These are phyloP conservation scores for Holothuria leucospilota DNA, from an alignment of 53 echinoderm and acorn worm species.

Conservation along the genomic window DNA sequence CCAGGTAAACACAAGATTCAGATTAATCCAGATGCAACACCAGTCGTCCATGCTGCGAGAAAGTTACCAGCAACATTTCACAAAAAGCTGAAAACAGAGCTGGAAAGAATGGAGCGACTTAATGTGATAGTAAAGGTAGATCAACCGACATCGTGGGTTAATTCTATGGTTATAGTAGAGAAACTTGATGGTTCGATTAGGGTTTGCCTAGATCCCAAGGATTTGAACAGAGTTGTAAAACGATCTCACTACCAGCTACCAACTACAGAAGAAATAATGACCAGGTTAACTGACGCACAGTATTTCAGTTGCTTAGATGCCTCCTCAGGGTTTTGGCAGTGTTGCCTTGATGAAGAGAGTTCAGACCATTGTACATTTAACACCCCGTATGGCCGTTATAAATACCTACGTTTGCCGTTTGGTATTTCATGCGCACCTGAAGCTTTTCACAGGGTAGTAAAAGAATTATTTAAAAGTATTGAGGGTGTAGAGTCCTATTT, in stretches of 20 bases:
- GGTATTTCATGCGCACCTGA: conserved; percentile 14
- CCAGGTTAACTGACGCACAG: background rate
- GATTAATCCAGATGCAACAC: conserved; percentile 58
- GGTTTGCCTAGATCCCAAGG: conserved; percentile 42
- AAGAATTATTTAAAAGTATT: background rate
- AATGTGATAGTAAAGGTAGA: conserved; percentile 45
- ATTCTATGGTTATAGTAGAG: conserved; percentile 26
- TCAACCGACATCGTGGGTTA: conserved; percentile 64
- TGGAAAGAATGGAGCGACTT: conserved; percentile 30
- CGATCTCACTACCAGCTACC: conserved; percentile 61
- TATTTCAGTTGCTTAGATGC: conserved; percentile 10
- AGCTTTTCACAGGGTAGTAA: background rate
- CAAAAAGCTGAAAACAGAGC: conserved; percentile 46
- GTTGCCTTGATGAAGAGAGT: conserved; percentile 1
- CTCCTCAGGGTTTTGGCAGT: background rate
- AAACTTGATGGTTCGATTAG: conserved; percentile 44
- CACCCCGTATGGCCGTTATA: background rate
- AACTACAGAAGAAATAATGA: conserved; percentile 56
- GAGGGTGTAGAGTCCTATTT: background rate
- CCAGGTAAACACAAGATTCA: too few species aligned
- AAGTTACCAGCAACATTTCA: conserved; percentile 44
- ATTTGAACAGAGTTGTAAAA: conserved; percentile 61
- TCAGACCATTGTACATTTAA: conserved; percentile 15
- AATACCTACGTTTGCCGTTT: conserved; percentile 6
- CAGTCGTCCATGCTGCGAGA: conserved; percentile 51